phyloP scores from a whole-genome alignment of 1,140 invertebrate species.

The Leptopilina clavipes region DNA sequence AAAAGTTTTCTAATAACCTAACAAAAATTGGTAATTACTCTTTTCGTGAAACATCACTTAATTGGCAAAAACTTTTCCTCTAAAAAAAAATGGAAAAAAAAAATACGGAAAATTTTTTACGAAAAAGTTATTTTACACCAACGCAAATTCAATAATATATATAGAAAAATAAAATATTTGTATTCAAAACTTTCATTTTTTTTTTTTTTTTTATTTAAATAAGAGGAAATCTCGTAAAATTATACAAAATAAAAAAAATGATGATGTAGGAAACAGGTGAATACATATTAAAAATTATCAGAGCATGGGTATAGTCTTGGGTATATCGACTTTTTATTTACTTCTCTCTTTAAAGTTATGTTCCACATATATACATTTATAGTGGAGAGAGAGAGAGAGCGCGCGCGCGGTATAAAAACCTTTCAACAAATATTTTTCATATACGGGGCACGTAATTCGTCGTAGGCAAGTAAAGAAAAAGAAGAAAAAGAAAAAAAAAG shows the following conservation, averaged over 20 bases:
- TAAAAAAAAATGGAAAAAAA: too few relatives aligned
- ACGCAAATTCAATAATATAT: too few relatives aligned
- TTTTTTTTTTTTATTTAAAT: too few relatives aligned
- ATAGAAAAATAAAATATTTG: too few relatives aligned
- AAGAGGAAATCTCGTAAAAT: neutral
- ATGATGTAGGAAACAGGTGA: neutral
- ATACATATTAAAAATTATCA: constrained; percentile 21
- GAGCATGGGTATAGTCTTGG: constrained; percentile 1
- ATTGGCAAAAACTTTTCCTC: too few relatives aligned
- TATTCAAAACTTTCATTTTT: too few relatives aligned
- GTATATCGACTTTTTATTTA: constrained; percentile 23
- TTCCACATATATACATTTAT: neutral
- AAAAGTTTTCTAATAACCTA: too few relatives aligned
- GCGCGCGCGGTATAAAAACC: neutral
- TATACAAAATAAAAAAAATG: neutral
- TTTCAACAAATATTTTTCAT: neutral
- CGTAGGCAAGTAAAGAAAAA: neutral
- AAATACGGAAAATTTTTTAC: too few relatives aligned
- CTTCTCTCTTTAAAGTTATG: constrained; percentile 18
- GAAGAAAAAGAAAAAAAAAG: neutral
- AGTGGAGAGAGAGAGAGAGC: neutral
- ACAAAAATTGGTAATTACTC: too few relatives aligned
- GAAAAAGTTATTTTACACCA: too few relatives aligned
- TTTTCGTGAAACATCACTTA: too few relatives aligned
- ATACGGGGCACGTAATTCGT: constrained; percentile 8